phyloP scores from a whole-genome alignment of 2,797 vertebrate genomes.

The Cyclopterus lumpus region DNA sequence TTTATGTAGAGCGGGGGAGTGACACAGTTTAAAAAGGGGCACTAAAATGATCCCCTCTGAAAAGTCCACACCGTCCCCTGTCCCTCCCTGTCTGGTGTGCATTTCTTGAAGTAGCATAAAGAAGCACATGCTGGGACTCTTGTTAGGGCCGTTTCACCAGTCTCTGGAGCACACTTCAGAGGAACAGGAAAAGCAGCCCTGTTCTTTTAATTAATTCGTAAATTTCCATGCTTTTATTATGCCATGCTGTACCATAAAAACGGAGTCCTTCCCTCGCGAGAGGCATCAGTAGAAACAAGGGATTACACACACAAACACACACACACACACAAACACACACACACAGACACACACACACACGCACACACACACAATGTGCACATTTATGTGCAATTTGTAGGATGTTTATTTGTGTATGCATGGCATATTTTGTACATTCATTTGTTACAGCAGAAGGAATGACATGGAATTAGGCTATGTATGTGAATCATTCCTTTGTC shows the following conservation, averaged over 20 bases:
- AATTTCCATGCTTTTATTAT: slow-evolving; percentile 57
- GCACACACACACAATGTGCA: slow-evolving; percentile 7
- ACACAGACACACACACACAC: not conserved
- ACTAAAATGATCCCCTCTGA: slow-evolving; percentile 34
- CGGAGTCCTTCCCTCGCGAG: slow-evolving; percentile 47
- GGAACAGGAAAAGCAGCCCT: slow-evolving; percentile 40
- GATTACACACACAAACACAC: slow-evolving; percentile 34
- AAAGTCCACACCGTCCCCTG: slow-evolving; percentile 45
- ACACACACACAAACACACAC: slow-evolving; percentile 14
- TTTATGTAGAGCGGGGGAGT: slow-evolving; percentile 33
- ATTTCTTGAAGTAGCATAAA: slow-evolving; percentile 56
- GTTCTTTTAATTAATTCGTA: slow-evolving; percentile 73
- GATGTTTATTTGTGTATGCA: slow-evolving; percentile 45
- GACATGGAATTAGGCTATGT: slow-evolving; percentile 54
- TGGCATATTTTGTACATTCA: slow-evolving; percentile 52
- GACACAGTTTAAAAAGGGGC: slow-evolving; percentile 31
- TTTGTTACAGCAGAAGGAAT: slow-evolving; percentile 48
- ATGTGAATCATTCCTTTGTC: slow-evolving; percentile 60
- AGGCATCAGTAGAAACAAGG: slow-evolving; percentile 25
- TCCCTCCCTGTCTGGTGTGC: slow-evolving; percentile 51
- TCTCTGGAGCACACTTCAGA: slow-evolving; percentile 67
- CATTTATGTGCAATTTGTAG: slow-evolving; percentile 22
- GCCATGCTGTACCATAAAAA: slow-evolving; percentile 30
- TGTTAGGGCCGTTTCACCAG: slow-evolving; percentile 50
- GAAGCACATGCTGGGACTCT: slow-evolving; percentile 49